These are phyloP conservation scores for Pygocentrus nattereri DNA, from an alignment of 2,797 vertebrate genomes.

Conservation along the genomic window DNA sequence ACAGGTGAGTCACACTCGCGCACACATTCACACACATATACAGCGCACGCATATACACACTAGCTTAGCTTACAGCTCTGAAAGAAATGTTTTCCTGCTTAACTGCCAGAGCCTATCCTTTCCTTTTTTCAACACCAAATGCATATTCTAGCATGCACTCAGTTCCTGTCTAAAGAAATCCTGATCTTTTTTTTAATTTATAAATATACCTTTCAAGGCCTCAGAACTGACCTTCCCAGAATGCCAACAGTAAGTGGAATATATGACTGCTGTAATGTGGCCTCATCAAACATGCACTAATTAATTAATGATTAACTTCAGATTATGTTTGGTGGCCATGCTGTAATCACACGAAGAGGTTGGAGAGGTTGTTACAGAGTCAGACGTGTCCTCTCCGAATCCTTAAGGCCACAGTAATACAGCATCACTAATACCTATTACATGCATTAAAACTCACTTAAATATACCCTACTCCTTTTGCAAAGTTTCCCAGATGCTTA, in stretches of 20 bases:
- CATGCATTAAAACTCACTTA: constrained; percentile 22
- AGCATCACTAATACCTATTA: constrained; percentile 25
- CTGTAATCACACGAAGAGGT: constrained; percentile 47
- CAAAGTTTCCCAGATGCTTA: constrained; percentile 1
- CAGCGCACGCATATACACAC: background rate
- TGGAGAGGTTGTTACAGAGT: constrained; percentile 28
- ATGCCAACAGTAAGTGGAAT: constrained; percentile 29
- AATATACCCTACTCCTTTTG: background rate
- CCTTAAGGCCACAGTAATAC: constrained; percentile 1
- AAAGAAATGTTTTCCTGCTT: constrained; percentile 6
- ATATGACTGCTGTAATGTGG: constrained; percentile 53
- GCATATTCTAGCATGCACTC: background rate
- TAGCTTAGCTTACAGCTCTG: background rate
- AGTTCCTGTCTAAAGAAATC: background rate
- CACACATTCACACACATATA: background rate
- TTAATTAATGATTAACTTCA: constrained; percentile 63
- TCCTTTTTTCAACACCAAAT: background rate
- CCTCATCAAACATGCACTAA: constrained; percentile 61
- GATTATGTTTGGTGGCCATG: constrained; percentile 54
- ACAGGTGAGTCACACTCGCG: constrained; percentile 36
- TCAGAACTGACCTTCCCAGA: constrained; percentile 39
- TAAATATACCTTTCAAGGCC: background rate
- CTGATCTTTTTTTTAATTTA: background rate
- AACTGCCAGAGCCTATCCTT: constrained; percentile 16
- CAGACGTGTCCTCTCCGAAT: constrained; percentile 40